Conservation (phyloP, 1,140 invertebrate species). For the Charaxes varanes region DNA sequence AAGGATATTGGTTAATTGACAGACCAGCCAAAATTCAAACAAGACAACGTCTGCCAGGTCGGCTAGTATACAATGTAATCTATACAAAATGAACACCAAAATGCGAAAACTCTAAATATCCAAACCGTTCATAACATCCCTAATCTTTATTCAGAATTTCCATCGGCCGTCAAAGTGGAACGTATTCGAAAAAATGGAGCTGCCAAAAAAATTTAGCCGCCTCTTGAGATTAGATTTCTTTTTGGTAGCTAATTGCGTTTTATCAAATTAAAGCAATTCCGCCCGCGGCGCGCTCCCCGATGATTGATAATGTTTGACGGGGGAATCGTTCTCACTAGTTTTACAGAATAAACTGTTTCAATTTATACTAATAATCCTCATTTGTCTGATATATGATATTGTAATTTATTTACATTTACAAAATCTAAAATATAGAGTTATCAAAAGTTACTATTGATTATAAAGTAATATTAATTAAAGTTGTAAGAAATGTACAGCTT, state of each 20-base stretch:
- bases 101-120: no score
- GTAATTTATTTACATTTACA: slow-evolving; percentile 1
- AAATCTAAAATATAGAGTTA: no score
- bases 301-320: slow-evolving; percentile 70
- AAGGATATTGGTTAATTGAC: no score
- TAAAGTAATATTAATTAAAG: no score
- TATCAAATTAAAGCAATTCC: slow-evolving; percentile 71
- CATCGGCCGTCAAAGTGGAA: slow-evolving; percentile 44
- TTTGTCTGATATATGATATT: slow-evolving; percentile 34
- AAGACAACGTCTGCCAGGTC: no score
- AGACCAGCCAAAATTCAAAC: no score
- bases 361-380: slow-evolving; percentile 55
- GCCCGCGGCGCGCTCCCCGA: slow-evolving; percentile 34
- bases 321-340: slow-evolving; percentile 54
- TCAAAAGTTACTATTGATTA: no score
- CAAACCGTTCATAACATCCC: no score
- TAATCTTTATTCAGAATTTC: slow-evolving; percentile 23
- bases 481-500: no score
- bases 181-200: slow-evolving; percentile 46
- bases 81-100: no score
- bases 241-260: slow-evolving; percentile 73
- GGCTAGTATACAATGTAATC: no score
- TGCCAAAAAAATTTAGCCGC: slow-evolving; percentile 56
- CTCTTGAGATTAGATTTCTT: slow-evolving; percentile 67
- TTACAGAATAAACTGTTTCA: slow-evolving; percentile 71